Evolutionary conservation across 1,140 invertebrate species (phyloP).

Genomic region (Brachystomella parvula): DNA sequence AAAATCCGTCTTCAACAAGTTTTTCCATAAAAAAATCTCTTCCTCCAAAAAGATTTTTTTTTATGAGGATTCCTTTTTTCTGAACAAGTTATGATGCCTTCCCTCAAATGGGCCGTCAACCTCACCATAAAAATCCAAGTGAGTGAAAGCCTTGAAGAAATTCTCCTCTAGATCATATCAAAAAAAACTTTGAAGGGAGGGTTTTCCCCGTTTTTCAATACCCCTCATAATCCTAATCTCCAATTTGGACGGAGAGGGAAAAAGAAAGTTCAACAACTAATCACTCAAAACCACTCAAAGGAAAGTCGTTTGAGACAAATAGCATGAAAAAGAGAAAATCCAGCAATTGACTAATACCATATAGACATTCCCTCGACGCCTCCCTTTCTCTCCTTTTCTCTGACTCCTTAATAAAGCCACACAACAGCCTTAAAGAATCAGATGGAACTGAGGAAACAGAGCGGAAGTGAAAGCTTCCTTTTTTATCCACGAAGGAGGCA

Average conservation of each 20-base stretch:
- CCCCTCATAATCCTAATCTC: conserved; percentile 4
- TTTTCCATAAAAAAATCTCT: conserved; percentile 8
- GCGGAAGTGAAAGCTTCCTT: background rate
- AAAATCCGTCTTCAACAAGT: conserved; percentile 8
- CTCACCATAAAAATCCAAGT: background rate
- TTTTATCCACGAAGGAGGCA: background rate
- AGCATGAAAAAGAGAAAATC: background rate
- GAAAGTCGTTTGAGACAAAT: background rate
- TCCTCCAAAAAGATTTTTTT: background rate
- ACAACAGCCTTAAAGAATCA: background rate
- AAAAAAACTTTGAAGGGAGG: background rate
- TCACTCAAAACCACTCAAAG: background rate
- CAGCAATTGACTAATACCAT: too few species aligned
- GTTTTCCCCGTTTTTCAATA: background rate
- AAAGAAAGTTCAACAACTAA: background rate
- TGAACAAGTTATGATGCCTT: background rate
- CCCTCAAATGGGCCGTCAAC: background rate
- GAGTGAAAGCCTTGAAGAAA: too few species aligned
- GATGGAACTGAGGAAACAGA: background rate
- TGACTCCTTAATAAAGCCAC: too few species aligned
- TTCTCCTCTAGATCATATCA: background rate
- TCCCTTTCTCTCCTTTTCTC: too few species aligned
- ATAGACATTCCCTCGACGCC: too few species aligned
- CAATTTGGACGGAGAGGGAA: background rate
- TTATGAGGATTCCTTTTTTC: background rate